Evolutionary conservation across 2,888 invertebrate species (phyloP), one percentile per base, ranked within the genome.

Genomic region (Watsonalla binaria): DNA sequence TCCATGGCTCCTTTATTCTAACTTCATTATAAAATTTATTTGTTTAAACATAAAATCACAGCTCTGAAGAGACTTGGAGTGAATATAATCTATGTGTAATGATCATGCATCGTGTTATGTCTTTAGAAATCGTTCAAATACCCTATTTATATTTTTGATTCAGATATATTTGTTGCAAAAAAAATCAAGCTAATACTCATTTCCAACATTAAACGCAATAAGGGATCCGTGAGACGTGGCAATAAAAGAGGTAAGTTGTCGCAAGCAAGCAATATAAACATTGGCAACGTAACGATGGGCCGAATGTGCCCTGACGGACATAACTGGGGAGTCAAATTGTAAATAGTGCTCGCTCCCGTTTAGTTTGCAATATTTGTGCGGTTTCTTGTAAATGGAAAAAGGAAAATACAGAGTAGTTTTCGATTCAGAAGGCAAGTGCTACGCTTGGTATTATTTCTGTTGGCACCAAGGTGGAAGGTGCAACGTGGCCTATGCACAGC

Each of bases 301-400:
- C 62, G 72, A 83, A 86, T 84, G 82, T 76, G 75, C 74, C 80
- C 83, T 81, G 86, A 84, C 85, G 84, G 84, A 82, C 82, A 74
- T 75, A 76, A 75, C 74, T 58, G 65, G 66, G 76, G 74, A 35
- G 76, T 66, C 74, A 81, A 83, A 88, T 84, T 86, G 89, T 88
- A 88, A 90, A 89, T 88, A 89, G 84, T 85, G 81, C 75, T 75
- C 71, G 76, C 79, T 74, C 81, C 80, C 84, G 86, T 89, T 90
- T 90, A 90, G 88, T 84, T 87, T 80, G 86, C 87, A 86, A 88
- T 90, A 89, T 89, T 90, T 86, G 86, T 86, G 86, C 78, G 86
- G 82, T 82, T 76, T 74, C 82, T 82, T 87, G 84, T 74, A 89
- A 90, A 89, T 88, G 88, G 89, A 87, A 90, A 89, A 89, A 87